These are phyloP conservation scores for Cloeon dipterum DNA, from an alignment of 2,888 invertebrate species.

Conservation along the genomic window DNA sequence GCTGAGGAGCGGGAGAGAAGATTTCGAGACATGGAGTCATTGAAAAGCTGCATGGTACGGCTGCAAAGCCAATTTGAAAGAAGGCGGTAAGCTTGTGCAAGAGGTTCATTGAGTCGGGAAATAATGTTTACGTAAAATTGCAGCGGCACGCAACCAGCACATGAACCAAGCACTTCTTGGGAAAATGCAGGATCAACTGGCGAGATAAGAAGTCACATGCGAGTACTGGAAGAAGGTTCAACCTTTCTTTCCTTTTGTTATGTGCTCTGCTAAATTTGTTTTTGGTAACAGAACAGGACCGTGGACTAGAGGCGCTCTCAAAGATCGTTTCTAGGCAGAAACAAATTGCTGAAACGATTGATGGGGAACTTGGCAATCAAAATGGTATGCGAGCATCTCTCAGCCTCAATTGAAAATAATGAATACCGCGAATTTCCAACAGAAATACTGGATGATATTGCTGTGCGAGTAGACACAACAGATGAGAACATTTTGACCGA, in stretches of 20 bases:
- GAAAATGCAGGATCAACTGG: neutral
- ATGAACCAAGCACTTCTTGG: conserved; percentile 3
- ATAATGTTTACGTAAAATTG: too few relatives aligned
- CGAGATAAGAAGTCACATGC: conserved; percentile 1
- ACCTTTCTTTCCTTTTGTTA: too few relatives aligned
- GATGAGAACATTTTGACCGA: conserved; percentile 39
- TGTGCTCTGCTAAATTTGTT: conserved; percentile 1
- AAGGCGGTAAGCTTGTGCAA: too few relatives aligned
- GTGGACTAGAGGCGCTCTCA: conserved; percentile 47
- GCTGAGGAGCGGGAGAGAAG: conserved; percentile 35
- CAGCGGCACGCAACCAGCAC: too few relatives aligned
- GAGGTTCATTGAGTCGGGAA: too few relatives aligned
- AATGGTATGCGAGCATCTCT: conserved; percentile 30
- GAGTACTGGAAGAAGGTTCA: too few relatives aligned
- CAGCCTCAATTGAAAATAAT: neutral
- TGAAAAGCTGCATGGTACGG: conserved; percentile 32
- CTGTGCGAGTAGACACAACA: conserved; percentile 44
- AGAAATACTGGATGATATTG: conserved; percentile 56
- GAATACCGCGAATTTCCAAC: conserved; percentile 5
- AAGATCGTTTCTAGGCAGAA: conserved; percentile 54
- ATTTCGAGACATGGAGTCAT: conserved; percentile 30
- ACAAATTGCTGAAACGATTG: conserved; percentile 46
- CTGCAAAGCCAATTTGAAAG: conserved; percentile 23
- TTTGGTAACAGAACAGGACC: conserved; percentile 39
- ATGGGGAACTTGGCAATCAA: conserved; percentile 51